Evolutionary conservation across 2,113 vertebrate genomes (phyloP).

Genomic region (Crotalus tigris): DNA sequence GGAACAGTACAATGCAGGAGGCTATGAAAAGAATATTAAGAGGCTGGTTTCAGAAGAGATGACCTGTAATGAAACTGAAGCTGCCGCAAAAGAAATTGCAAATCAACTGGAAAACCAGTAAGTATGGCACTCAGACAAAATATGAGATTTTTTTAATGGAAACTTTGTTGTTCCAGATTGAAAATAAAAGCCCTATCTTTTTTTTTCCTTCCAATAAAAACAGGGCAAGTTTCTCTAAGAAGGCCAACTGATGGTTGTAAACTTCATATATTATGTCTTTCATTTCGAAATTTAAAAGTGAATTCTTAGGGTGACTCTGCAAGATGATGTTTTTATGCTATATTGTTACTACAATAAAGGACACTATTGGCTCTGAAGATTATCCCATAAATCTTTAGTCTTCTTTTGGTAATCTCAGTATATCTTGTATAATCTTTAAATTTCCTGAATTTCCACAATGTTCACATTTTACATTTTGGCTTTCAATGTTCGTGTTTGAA

Average conservation of each 20-base stretch:
- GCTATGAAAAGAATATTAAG: neutral
- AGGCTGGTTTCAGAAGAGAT: neutral
- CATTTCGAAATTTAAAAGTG: neutral
- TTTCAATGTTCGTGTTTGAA: neutral
- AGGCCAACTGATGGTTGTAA: neutral
- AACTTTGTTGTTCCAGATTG: neutral
- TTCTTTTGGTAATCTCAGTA: neutral
- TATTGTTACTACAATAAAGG: neutral
- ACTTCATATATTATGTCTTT: neutral
- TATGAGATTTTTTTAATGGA: neutral
- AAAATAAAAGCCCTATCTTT: neutral
- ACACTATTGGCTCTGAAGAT: neutral
- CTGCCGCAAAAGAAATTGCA: neutral
- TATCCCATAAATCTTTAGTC: neutral
- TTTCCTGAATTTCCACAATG: neutral
- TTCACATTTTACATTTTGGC: neutral
- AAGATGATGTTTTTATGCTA: neutral
- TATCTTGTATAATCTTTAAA: neutral
- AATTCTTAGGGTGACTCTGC: neutral
- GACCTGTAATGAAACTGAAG: neutral
- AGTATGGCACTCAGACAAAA: neutral
- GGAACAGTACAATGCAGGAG: neutral
- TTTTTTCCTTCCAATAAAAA: neutral
- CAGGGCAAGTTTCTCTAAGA: neutral
- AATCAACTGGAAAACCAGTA: neutral